Evolutionary conservation across 2,113 vertebrate species (phyloP), one percentile per base, ranked within the genome.

Genomic region (Thunnus thynnus): DNA sequence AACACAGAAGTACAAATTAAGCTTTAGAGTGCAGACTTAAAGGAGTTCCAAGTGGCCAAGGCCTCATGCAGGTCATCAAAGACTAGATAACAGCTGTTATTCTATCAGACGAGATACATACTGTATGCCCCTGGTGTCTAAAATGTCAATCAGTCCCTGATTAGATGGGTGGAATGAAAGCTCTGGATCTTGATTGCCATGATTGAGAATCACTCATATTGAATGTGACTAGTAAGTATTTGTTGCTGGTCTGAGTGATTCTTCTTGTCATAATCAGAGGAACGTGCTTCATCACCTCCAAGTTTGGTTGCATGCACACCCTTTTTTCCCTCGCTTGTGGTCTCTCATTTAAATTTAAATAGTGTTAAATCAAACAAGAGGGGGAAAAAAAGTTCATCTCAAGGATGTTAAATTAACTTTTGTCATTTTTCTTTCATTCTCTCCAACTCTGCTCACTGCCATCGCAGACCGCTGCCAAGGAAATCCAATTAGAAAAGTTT

Each of bases 401-500:
- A 63, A 1, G 16, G 36, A 73, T 32, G 72, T 48, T 44, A 65
- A 65, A 81, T 72, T 9, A 80, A 76, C 82, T 58, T 0, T 41
- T 71, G 52, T 68, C 1, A 13, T 83, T 57, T 65, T 16, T 73
- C 41, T 82, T n/a, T 57, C 54, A 3, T 58, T 30, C 55, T 32
- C 69, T 30, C 8, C 54, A 3, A 14, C 18, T 51, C 9, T 0
- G 1, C 51, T 36, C 51, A 18, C 5, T 0, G 25, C 32, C 52
- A 17, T 30, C 18, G 41, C 10, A 16, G 57, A 52, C 32, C 16
- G 25, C 72, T 83, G 82, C 71, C 66, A 66, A 72, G 72, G 55
- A 86, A 85, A 87, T 88, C 76, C 73, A 69, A 83, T 90, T 88
- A 87, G 72, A 57, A 79, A 69, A 5, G 20, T 83, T 83, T 86